These are phyloP conservation scores for Volucella inflata DNA, from an alignment of 2,888 invertebrate genomes.

Conservation along the genomic window DNA sequence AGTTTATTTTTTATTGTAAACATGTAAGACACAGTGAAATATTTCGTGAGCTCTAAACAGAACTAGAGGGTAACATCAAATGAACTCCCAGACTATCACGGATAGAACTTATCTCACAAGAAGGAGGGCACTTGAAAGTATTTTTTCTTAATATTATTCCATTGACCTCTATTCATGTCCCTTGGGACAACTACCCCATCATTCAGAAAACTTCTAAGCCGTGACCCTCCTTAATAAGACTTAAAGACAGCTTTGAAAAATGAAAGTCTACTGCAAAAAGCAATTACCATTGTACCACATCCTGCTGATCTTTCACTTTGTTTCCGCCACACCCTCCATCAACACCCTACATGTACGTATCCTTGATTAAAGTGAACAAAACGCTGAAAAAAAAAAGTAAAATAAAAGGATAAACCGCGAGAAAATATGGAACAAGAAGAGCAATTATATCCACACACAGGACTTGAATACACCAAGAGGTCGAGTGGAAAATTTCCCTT, in stretches of 20 bases:
- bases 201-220: constrained; percentile 26
- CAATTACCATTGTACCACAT: constrained; percentile 62
- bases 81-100: not conserved
- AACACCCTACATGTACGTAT: constrained; percentile 43
- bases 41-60: no score
- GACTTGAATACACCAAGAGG: constrained; percentile 5
- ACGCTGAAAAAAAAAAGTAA: not conserved
- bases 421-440: constrained; percentile 51
- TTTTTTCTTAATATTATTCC: constrained; percentile 30
- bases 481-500: constrained; percentile 13
- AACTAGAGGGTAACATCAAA: no score
- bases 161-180: not conserved
- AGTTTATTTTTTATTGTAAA: no score
- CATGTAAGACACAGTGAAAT: no score
- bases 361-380: constrained; percentile 66
- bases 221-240: constrained; percentile 29
- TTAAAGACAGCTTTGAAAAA: constrained; percentile 20
- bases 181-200: constrained; percentile 9
- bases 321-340: not conserved
- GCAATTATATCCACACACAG: constrained; percentile 63
- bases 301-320: constrained; percentile 53
- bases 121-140: constrained; percentile 3
- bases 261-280: constrained; percentile 52
- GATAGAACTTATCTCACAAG: constrained; percentile 20
- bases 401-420: constrained; percentile 4